Evolutionary conservation across 2,888 invertebrate genomes (phyloP).

Genomic region (Halocaridina rubra): DNA sequence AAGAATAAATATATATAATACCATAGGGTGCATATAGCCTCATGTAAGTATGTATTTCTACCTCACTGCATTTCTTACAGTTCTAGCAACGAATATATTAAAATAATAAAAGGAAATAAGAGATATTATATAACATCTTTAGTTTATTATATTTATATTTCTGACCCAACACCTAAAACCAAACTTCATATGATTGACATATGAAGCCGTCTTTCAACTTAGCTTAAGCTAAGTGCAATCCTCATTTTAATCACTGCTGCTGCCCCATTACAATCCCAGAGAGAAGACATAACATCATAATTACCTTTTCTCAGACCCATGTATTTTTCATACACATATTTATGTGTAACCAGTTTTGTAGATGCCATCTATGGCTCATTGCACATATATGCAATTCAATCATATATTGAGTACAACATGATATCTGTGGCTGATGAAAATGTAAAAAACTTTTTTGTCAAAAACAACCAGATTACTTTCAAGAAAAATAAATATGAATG

Average conservation of each 20-base stretch:
- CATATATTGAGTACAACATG: too few relatives aligned
- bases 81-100: neutral
- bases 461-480: too few relatives aligned
- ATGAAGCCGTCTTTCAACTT: neutral
- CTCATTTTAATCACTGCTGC: neutral
- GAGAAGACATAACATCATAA: neutral
- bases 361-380: neutral
- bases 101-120: neutral
- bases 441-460: too few relatives aligned
- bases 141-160: constrained; percentile 37
- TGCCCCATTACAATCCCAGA: neutral
- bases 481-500: too few relatives aligned
- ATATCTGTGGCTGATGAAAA: too few relatives aligned
- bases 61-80: neutral
- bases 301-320: neutral
- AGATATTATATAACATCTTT: neutral
- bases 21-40: neutral
- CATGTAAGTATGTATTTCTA: neutral
- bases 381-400: too few relatives aligned
- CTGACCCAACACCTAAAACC: constrained; percentile 38
- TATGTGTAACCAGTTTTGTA: neutral
- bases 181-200: neutral
- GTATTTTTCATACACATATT: neutral
- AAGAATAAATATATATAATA: too few relatives aligned
- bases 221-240: neutral